Evolutionary conservation across 2,888 invertebrate genomes (phyloP), one percentile per base, ranked within the genome.

Genomic region (Lepeophtheirus nordmannii): DNA sequence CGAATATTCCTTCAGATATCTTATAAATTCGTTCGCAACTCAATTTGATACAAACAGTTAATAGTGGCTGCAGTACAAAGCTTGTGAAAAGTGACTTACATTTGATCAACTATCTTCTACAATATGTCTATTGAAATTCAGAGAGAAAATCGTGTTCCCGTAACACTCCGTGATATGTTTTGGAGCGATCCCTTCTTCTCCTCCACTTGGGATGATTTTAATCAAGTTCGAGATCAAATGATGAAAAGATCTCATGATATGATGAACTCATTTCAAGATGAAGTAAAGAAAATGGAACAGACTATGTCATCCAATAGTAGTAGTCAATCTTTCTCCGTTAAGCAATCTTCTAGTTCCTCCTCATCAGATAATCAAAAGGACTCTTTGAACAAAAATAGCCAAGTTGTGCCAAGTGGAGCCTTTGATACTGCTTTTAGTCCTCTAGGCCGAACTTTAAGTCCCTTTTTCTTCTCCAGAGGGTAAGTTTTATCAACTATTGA

Each of bases 161-260:
- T 58, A 9, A 58, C 58, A 17, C 20, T 58, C 58, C 20, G 58
- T 1, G 58, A 58, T 58, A 22, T 58, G 22, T 58, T 58, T 20
- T 58, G 20, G 20, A 30, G 20, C 30, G 58, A 58, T 58, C 58
- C 58, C 7, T 58, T 58, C 58, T 58, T 58, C 9, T 22, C 20
- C 14, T 58, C 58, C 58, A 22, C 58, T 3, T 58, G 58, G 58
- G 58, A 58, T 22, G 58, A 58, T 22, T 58, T 58, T 58, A 20
- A 22, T 20, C 20, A 22, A n/a, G 22, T 58, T 22, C 58, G 58
- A 7, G 58, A 58, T 3, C 20, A 58, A 30, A 58, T 58, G 58
- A 22, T 58, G 20, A 2, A 22, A 30, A 14, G 30, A 17, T 58
- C 58, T 9, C 14, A 14, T 20, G 10, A 58, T 3, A 20, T 22